Evolutionary conservation across 2,888 invertebrate species (phyloP).

Genomic region (Ichneumoninae sp.): DNA sequence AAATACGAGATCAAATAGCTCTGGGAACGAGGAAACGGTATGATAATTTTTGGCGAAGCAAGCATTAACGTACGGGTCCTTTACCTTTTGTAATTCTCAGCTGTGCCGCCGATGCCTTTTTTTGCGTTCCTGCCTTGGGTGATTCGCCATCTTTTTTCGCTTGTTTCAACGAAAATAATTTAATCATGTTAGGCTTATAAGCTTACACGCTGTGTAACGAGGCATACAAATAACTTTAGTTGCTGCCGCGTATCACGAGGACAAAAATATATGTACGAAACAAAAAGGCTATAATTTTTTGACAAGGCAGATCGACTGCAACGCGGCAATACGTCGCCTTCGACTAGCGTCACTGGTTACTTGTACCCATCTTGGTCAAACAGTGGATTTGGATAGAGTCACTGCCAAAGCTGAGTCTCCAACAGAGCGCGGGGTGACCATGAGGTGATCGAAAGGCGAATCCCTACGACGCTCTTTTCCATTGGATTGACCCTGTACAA

Average conservation of each 20-base stretch:
- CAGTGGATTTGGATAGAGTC: not conserved
- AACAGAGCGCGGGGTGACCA: not conserved
- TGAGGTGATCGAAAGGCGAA: too few relatives aligned
- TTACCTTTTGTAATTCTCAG: slow-evolving; percentile 98
- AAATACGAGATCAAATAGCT: not conserved
- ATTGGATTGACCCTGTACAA: too few relatives aligned
- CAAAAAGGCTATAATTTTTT: slow-evolving; percentile 68
- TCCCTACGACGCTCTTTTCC: too few relatives aligned
- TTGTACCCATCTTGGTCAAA: slow-evolving; percentile 13
- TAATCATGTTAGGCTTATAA: slow-evolving; percentile 91
- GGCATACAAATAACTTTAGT: slow-evolving; percentile 70
- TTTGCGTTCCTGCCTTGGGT: slow-evolving; percentile 91
- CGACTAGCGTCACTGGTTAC: slow-evolving; percentile 65
- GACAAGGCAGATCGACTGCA: slow-evolving; percentile 68
- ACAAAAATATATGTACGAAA: slow-evolving; percentile 59
- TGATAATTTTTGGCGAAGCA: slow-evolving; percentile 16
- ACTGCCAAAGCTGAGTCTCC: slow-evolving; percentile 7
- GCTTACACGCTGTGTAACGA: slow-evolving; percentile 68
- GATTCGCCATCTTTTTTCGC: slow-evolving; percentile 99
- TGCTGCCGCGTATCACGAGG: slow-evolving; percentile 36
- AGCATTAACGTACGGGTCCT: slow-evolving; percentile 21
- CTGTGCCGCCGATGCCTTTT: slow-evolving; percentile 98
- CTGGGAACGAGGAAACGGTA: not conserved
- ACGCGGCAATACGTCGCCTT: slow-evolving; percentile 65
- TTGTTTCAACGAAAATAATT: slow-evolving; percentile 98